These are phyloP conservation scores for Bellardia bayeri DNA, from an alignment of 2,888 invertebrate species.

Conservation along the genomic window DNA sequence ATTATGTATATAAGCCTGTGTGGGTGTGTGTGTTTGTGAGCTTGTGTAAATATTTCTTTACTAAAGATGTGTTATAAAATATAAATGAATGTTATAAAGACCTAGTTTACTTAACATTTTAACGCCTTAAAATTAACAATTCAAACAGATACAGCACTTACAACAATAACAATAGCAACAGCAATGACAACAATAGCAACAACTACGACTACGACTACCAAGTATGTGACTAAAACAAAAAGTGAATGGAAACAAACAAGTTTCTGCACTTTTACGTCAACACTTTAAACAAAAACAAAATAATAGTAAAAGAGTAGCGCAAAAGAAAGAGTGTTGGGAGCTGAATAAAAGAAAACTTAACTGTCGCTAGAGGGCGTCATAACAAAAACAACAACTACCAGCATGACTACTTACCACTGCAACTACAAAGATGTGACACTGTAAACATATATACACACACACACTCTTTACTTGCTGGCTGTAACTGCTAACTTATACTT, in stretches of 20 bases:
- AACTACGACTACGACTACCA: not conserved
- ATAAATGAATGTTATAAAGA: conserved; percentile 71
- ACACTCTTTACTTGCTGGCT: conserved; percentile 19
- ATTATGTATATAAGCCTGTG: not conserved
- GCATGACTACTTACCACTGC: not conserved
- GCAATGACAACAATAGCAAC: conserved; percentile 19
- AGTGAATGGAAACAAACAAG: conserved; percentile 53
- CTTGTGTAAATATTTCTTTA: conserved; percentile 34
- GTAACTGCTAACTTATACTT: conserved; percentile 11
- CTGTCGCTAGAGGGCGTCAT: conserved; percentile 71
- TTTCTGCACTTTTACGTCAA: conserved; percentile 72
- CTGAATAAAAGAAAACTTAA: conserved; percentile 40
- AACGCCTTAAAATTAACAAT: conserved; percentile 73
- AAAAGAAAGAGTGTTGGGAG: not conserved
- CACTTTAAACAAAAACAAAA: conserved; percentile 57
- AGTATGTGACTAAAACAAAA: conserved; percentile 5
- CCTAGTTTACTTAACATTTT: conserved; percentile 73
- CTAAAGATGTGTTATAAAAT: conserved; percentile 60
- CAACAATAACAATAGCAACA: conserved; percentile 43
- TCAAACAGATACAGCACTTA: conserved; percentile 69
- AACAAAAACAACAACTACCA: not conserved
- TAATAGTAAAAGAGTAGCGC: not conserved
- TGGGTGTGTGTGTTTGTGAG: not conserved
- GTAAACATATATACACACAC: conserved; percentile 50
- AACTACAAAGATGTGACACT: conserved; percentile 54